Evolutionary conservation across 2,888 invertebrate genomes (phyloP).

Genomic region (Eupithecia exiguata): DNA sequence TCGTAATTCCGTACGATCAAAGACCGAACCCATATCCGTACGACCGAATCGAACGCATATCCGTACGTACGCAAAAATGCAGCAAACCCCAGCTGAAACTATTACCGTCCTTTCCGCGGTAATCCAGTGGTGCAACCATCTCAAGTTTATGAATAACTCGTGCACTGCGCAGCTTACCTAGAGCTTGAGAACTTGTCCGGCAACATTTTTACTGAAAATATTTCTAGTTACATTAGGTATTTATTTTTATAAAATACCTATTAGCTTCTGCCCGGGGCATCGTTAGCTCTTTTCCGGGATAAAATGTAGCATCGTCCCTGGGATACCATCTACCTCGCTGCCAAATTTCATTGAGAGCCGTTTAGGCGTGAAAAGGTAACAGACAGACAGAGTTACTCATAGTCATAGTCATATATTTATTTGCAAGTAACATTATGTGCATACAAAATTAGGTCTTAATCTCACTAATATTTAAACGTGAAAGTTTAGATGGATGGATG

Average conservation of each 20-base stretch:
- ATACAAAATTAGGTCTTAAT: too few relatives aligned
- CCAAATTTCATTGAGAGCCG: too few relatives aligned
- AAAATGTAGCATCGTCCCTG: too few relatives aligned
- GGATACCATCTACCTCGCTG: too few relatives aligned
- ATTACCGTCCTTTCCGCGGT: constrained; percentile 1
- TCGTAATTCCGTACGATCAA: neutral
- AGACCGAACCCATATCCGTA: neutral
- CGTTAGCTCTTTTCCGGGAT: too few relatives aligned
- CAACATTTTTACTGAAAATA: neutral
- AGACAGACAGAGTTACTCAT: too few relatives aligned
- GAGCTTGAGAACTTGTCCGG: neutral
- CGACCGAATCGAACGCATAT: neutral
- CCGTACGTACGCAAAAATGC: neutral
- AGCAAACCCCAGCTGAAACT: neutral
- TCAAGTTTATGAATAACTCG: constrained; percentile 11
- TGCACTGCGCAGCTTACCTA: neutral
- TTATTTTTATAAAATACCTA: neutral
- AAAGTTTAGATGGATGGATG: too few relatives aligned
- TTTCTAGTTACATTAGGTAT: neutral
- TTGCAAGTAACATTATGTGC: too few relatives aligned
- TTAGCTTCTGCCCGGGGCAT: too few relatives aligned
- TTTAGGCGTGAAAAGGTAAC: too few relatives aligned
- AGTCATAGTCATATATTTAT: too few relatives aligned
- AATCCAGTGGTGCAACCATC: constrained; percentile 7
- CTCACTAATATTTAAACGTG: too few relatives aligned